These are phyloP conservation scores for Chrysomela aeneicollis DNA, from an alignment of 2,888 invertebrate genomes.

Conservation along the genomic window DNA sequence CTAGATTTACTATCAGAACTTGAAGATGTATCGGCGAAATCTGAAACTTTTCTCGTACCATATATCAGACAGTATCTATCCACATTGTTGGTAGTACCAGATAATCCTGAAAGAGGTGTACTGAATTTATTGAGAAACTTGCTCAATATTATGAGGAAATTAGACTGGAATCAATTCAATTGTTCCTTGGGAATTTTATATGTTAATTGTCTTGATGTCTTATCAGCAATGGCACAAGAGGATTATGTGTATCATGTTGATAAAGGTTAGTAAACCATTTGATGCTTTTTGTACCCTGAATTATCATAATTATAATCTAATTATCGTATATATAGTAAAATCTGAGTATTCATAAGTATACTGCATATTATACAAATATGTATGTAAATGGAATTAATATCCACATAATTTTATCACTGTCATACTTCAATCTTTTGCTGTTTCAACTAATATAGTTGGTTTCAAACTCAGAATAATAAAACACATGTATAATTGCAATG, in stretches of 20 bases:
- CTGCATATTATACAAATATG: too few species aligned
- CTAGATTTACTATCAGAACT: constrained; percentile 82
- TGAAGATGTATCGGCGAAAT: constrained; percentile 76
- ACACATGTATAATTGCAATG: too few species aligned
- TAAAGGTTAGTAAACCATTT: constrained; percentile 66
- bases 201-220: constrained; percentile 78
- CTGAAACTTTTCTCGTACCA: constrained; percentile 75
- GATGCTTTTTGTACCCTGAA: neutral
- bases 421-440: too few species aligned
- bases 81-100: constrained; percentile 84
- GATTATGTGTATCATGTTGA: constrained; percentile 86
- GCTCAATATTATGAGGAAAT: constrained; percentile 80
- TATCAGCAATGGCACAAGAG: constrained; percentile 83
- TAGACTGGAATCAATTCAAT: constrained; percentile 74
- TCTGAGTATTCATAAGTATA: neutral
- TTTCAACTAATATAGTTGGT: too few species aligned
- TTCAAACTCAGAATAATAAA: too few species aligned
- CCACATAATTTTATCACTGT: too few species aligned
- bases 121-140: constrained; percentile 82
- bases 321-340: neutral
- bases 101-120: constrained; percentile 88
- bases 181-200: constrained; percentile 75
- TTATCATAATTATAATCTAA: neutral
- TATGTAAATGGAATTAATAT: too few species aligned
- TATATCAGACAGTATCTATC: constrained; percentile 82